phyloP scores from a whole-genome alignment of 2,888 invertebrate genomes.

The Pinctada fucata region DNA sequence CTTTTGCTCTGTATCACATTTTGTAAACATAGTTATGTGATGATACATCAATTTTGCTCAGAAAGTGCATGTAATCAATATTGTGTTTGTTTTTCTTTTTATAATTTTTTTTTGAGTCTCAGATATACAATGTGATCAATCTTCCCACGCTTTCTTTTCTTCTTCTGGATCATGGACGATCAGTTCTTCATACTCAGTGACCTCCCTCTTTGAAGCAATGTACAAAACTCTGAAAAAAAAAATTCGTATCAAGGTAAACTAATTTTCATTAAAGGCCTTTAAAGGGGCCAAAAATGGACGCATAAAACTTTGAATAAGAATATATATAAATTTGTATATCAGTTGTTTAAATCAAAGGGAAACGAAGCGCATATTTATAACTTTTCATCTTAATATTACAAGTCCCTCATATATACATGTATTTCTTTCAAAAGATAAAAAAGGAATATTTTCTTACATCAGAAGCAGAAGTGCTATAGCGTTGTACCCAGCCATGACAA shows the following conservation, averaged over 20 bases:
- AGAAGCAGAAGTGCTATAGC: constrained; percentile 10
- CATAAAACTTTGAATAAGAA: no score
- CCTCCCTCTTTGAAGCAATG: constrained; percentile 2
- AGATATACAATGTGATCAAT: not conserved
- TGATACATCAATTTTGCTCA: no score
- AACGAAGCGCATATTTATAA: no score
- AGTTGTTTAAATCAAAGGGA: no score
- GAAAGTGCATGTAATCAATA: no score
- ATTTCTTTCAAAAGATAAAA: not conserved
- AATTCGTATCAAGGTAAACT: not conserved
- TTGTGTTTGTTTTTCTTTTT: no score
- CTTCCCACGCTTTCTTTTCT: not conserved
- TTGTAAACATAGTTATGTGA: no score
- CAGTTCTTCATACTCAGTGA: not conserved
- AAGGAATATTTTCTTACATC: constrained; percentile 11
- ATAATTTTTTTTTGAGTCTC: no score
- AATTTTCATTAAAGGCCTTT: not conserved
- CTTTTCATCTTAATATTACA: not conserved
- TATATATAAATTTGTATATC: no score
- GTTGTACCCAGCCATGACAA: constrained; percentile 37
- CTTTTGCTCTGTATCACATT: no score
- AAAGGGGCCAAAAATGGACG: no score
- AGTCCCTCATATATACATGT: not conserved
- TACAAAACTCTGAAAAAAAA: constrained; percentile 15
- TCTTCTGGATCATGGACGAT: not conserved